These are phyloP conservation scores for Drosophila quadrilineata DNA, from an alignment of 1,140 invertebrate genomes.

Conservation along the genomic window DNA sequence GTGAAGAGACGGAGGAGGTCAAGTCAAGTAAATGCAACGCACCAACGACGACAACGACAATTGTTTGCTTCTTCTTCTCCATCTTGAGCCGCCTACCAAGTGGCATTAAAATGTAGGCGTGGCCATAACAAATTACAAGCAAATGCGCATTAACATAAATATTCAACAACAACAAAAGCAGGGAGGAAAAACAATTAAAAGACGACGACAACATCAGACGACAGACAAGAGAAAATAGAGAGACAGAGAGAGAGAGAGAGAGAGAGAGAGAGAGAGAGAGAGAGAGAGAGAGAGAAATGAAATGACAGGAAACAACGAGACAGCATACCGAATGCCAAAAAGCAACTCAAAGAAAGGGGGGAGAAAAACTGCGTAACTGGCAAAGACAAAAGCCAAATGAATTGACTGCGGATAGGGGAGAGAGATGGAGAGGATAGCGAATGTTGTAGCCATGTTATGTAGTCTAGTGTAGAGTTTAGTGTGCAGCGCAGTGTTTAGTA, in stretches of 20 bases:
- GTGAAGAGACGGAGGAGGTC: neutral
- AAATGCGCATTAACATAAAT: slow-evolving; percentile 69
- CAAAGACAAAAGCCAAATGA: slow-evolving; percentile 24
- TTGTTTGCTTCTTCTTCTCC: slow-evolving; percentile 19
- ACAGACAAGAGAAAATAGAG: too few species aligned
- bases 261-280: too few species aligned
- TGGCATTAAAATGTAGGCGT: slow-evolving; percentile 46
- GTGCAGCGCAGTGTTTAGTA: slow-evolving; percentile 1
- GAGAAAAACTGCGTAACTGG: slow-evolving; percentile 29
- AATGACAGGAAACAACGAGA: slow-evolving; percentile 51
- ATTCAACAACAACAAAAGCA: slow-evolving; percentile 39
- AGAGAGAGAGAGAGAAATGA: too few species aligned
- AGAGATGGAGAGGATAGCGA: too few species aligned
- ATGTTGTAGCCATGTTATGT: neutral
- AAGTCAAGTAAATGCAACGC: slow-evolving; percentile 51
- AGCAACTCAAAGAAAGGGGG: neutral
- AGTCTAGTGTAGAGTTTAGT: neutral
- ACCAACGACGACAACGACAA: slow-evolving; percentile 17
- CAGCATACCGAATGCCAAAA: slow-evolving; percentile 1
- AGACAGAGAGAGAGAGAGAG: too few species aligned
- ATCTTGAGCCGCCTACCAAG: too few species aligned
- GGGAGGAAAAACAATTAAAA: slow-evolving; percentile 75
- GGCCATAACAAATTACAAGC: slow-evolving; percentile 57
- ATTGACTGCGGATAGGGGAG: neutral
- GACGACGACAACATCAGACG: slow-evolving; percentile 30